phyloP scores from a whole-genome alignment of 2,888 invertebrate species.

The Eristalinus sepulchralis region DNA sequence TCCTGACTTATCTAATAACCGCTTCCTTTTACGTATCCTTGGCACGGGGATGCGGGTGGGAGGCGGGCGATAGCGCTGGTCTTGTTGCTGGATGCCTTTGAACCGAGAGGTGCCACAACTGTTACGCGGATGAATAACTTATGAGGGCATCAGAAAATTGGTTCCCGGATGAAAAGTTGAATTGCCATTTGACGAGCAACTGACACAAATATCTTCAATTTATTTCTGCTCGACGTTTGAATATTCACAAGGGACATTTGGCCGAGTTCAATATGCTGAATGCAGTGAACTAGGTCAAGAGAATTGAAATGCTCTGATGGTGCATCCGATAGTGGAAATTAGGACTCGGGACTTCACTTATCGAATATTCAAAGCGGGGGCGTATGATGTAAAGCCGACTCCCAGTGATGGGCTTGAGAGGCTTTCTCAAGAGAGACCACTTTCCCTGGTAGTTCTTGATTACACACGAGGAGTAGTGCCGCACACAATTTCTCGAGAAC shows the following conservation, averaged over 20 bases:
- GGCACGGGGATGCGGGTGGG: not conserved
- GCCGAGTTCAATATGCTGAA: not conserved
- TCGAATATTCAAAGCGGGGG: too few species aligned
- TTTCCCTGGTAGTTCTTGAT: too few species aligned
- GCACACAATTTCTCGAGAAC: too few species aligned
- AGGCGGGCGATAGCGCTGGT: not conserved
- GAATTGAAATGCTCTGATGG: too few species aligned
- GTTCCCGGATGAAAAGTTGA: conserved; percentile 37
- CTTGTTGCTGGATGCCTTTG: not conserved
- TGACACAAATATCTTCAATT: conserved; percentile 46
- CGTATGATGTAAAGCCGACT: too few species aligned
- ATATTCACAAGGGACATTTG: not conserved
- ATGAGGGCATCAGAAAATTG: conserved; percentile 52
- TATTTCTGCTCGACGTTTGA: conserved; percentile 12
- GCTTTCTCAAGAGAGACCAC: too few species aligned
- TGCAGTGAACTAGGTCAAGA: too few species aligned
- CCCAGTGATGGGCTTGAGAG: too few species aligned
- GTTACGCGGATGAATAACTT: conserved; percentile 44
- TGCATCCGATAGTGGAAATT: too few species aligned
- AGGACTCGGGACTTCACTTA: too few species aligned
- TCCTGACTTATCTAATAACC: conserved; percentile 50
- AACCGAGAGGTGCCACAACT: conserved; percentile 42
- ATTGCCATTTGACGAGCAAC: conserved; percentile 36
- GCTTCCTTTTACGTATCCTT: conserved; percentile 41
- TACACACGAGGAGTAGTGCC: too few species aligned